Evolutionary conservation across 2,113 vertebrate species (phyloP).

Genomic region (Pithys albifrons): DNA sequence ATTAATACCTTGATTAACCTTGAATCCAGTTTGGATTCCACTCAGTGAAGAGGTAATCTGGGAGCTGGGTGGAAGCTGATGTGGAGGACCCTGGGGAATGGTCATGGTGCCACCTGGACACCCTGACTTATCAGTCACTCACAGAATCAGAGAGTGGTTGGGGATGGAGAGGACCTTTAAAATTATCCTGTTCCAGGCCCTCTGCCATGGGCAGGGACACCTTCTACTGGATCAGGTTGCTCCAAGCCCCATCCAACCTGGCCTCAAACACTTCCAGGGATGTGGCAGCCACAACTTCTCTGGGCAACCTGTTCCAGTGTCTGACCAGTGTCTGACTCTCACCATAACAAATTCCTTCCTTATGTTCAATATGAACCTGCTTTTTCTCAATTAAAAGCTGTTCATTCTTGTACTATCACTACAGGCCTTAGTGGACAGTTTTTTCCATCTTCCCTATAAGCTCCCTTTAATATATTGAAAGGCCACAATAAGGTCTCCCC

Average conservation of each 20-base stretch:
- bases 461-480: not conserved
- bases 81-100: not conserved
- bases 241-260: not conserved
- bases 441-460: not conserved
- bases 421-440: not conserved
- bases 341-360: not conserved
- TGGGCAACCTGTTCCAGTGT: not conserved
- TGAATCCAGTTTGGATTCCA: not conserved
- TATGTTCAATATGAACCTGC: not conserved
- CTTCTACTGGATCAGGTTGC: not conserved
- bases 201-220: not conserved
- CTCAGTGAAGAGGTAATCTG: not conserved
- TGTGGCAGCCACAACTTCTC: not conserved
- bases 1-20: not conserved
- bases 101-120: not conserved
- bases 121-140: not conserved
- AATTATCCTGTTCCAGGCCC: fast-evolving
- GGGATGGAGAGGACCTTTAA: not conserved
- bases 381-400: not conserved
- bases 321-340: not conserved
- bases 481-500: not conserved
- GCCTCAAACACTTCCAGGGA: not conserved
- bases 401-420: not conserved
- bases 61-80: not conserved
- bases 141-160: not conserved